Base-by-base conservation (phyloP, 2,888 invertebrate species). In the Agrochola litura region DNA sequence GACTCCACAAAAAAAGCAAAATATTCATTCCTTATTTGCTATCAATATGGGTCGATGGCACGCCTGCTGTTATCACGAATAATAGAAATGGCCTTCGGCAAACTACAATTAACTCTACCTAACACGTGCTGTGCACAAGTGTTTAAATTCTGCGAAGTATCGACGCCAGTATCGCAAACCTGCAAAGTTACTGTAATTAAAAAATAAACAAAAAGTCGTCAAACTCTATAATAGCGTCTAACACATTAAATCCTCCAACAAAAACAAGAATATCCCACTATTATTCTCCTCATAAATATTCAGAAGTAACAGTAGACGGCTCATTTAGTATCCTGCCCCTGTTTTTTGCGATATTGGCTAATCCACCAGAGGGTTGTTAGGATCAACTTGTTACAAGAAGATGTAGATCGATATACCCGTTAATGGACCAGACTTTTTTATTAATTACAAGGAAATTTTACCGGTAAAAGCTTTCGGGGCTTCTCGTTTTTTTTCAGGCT, bases 321-420 rank as follows among this genome's bases (percentile, higher is more conserved):
- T 96, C 96, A 96, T 96, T 96, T 95, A 94, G 94, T 91, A 89
- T 90, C 89, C 91, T 92, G 92, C 93, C 95, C 95, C 94, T 95
- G 95, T 95, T 96, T 96, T 95, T 96, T 96, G 92, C 94, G 91
- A 94, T 95, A 96, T 96, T 95, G 95, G 96, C 95, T 94, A 93
- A 95, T 95, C 86, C 96, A 93, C 96, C 54, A 84, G 96, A 93
- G 96, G 93, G 94, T 93, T 95, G 95, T 94, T 93, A 91, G 92
- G 93, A 95, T 94, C 94, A 92, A 94, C 93, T 95, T 94, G 91
- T 93, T 92, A 92, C 88, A 83, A 84, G 83, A 93, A 94, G 92
- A 92, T 89, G 91, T 89, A 91, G 93, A 95, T 95, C 95, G 92
- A 95, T 95, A 92, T 90, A 81, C 81, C 87, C 92, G 93, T 93